phyloP scores from a whole-genome alignment of 1,140 invertebrate genomes.

The Frieseomelitta varia region DNA sequence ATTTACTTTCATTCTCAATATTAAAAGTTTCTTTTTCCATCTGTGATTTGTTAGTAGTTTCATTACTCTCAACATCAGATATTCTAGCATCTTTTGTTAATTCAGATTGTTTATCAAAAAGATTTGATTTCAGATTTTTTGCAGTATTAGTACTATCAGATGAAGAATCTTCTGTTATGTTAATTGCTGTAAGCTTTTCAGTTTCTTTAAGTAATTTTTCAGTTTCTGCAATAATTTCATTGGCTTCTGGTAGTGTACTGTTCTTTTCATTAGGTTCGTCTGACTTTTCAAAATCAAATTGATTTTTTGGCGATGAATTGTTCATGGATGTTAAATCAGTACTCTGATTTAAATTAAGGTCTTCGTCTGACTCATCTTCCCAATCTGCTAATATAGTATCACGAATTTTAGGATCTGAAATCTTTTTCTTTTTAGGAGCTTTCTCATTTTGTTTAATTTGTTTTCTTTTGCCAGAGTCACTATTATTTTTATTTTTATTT shows the following conservation, averaged over 20 bases:
- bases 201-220: slow-evolving; percentile 77
- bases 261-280: slow-evolving; percentile 44
- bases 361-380: slow-evolving; percentile 77
- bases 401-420: slow-evolving; percentile 73
- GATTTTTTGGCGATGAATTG: slow-evolving; percentile 27
- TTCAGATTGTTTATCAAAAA: slow-evolving; percentile 39
- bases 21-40: slow-evolving; percentile 41
- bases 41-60: slow-evolving; percentile 38
- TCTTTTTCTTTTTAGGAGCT: slow-evolving; percentile 76
- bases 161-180: slow-evolving; percentile 38
- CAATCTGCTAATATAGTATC: slow-evolving; percentile 80
- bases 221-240: slow-evolving; percentile 67
- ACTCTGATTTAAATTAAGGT: slow-evolving; percentile 55
- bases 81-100: slow-evolving; percentile 31
- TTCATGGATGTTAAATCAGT: slow-evolving; percentile 34
- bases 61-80: slow-evolving; percentile 13
- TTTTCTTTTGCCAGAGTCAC: slow-evolving; percentile 74
- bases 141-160: slow-evolving; percentile 8
- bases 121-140: slow-evolving; percentile 28
- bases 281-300: slow-evolving; percentile 42
- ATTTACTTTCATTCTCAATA: slow-evolving; percentile 60
- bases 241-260: slow-evolving; percentile 43
- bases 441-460: slow-evolving; percentile 71
- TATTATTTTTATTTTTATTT: slow-evolving; percentile 61
- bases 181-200: slow-evolving; percentile 61